Evolutionary conservation across 2,888 invertebrate genomes (phyloP), one percentile per base, ranked within the genome.

Genomic region (Nipponacmea schrenckii): DNA sequence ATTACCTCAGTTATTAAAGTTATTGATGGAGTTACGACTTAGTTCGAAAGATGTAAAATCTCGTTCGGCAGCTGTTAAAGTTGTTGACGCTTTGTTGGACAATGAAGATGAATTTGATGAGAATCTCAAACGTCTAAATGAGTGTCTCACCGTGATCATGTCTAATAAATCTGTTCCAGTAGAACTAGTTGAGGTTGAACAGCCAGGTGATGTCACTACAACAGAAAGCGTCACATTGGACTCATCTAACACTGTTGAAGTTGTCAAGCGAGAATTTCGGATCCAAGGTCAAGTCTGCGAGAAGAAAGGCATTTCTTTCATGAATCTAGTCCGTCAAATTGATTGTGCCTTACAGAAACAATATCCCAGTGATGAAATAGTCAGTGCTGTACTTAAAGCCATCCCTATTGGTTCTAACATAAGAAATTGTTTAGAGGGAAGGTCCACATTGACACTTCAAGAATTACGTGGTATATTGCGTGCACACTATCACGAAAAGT

Each of bases 381-480:
- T 67, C 20, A 7, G 31, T 45, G 56, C 44, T 44, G 67, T 46
- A 26, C 24, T 27, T 14, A 48, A 45, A 20, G 67, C 67, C 44
- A 56, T 68, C n/a, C 39, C 69, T 0, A 2, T 27, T 0, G 27
- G 3, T 20, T 56, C 20, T 56, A 20, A 56, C 15, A 20, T 56
- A 15, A n/a, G 20, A 20, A 56, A 56, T 56, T 56, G 15, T 20
- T 56, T 56, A 56, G 56, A 56, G 56, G 56, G 56, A 56, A 56
- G 56, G 15, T 8, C 56, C 8, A 10, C 56, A 20, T 20, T 56
- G 8, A 56, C n/a, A n/a, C 20, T 56, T 12, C n/a, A 56, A 20
- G 15, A n/a, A 20, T 7, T 48, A n/a, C 15, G 48, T 17, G 48
- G 17, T 48, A 48, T 48, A 15, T n/a, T 48, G 17, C 15, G 48